Conservation (phyloP, 37 sponge, comb jelly and placozoan genomes). For the Theonella swinhoei region DNA sequence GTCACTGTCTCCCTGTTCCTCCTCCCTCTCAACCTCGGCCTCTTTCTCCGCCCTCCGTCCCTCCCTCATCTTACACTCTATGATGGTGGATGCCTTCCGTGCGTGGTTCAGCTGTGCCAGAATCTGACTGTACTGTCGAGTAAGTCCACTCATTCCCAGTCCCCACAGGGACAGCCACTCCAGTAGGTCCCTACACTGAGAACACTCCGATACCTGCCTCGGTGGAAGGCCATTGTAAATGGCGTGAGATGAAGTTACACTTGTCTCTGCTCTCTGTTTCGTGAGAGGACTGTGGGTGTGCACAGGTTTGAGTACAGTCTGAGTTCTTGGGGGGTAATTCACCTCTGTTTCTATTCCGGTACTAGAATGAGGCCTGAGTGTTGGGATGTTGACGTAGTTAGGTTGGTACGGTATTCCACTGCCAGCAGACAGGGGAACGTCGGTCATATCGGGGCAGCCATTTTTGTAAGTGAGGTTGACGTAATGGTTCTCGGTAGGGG, state of each 20-base stretch:
- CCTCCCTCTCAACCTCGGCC: not conserved
- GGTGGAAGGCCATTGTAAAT: slow-evolving; percentile 46
- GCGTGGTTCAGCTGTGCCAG: slow-evolving; percentile 39
- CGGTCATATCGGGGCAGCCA: not conserved
- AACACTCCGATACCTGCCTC: slow-evolving; percentile 1
- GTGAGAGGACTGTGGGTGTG: not conserved
- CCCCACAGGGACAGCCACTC: slow-evolving; percentile 43
- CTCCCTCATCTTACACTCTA: slow-evolving; percentile 11
- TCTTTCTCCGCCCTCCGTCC: not conserved
- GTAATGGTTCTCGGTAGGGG: not conserved
- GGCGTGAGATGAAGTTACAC: slow-evolving; percentile 93
- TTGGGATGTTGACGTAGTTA: not conserved
- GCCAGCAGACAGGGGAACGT: not conserved
- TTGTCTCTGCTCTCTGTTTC: slow-evolving; percentile 23
- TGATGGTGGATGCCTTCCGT: slow-evolving; percentile 4
- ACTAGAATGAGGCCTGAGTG: not conserved
- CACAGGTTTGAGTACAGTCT: too few relatives aligned
- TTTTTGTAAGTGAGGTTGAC: not conserved
- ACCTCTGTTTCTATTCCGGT: not conserved
- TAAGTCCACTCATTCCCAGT: slow-evolving; percentile 20
- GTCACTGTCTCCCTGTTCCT: too few relatives aligned
- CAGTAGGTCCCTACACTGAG: slow-evolving; percentile 27
- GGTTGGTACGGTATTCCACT: not conserved
- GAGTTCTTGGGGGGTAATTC: too few relatives aligned
- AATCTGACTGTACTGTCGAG: slow-evolving; percentile 46